A percentile compares a stretch with the other conserved stretches of the same genome.
These are phyloP conservation scores for Pangasianodon hypophthalmus DNA, from an alignment of 2,113 vertebrate genomes.

Conservation along the genomic window DNA sequence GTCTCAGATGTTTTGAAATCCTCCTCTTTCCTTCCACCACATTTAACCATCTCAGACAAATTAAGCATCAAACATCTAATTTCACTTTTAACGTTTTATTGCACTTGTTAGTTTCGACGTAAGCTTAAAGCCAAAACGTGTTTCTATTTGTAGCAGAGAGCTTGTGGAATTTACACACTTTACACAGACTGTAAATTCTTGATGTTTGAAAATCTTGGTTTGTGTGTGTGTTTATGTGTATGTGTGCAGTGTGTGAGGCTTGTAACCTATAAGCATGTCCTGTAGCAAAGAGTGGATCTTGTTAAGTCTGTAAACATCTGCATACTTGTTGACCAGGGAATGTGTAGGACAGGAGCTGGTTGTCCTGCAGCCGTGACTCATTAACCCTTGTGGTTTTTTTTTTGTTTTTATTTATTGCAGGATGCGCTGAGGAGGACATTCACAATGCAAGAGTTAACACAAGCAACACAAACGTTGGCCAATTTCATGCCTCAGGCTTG, in stretches of 20 bases:
- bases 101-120: background rate
- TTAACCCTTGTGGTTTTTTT: slow-evolving; percentile 3
- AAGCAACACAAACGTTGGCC: background rate
- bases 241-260: background rate
- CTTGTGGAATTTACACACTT: background rate
- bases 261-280: background rate
- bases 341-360: background rate
- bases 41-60: background rate
- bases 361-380: slow-evolving; percentile 10
- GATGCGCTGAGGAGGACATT: background rate
- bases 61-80: background rate
- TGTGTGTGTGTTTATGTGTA: slow-evolving; percentile 6
- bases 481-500: background rate
- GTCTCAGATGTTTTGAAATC: background rate
- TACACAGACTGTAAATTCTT: background rate
- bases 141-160: background rate
- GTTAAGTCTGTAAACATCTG: slow-evolving; percentile 26
- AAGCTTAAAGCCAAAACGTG: background rate
- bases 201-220: slow-evolving; percentile 1
- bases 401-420: background rate
- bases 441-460: background rate
- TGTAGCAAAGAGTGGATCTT: slow-evolving; percentile 13
- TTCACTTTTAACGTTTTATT: background rate
- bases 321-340: background rate
- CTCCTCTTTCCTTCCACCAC: background rate